A percentile compares a stretch with the other conserved stretches of the same genome.
phyloP scores from a whole-genome alignment of 1,140 invertebrate genomes.

The Polyergus mexicanus region DNA sequence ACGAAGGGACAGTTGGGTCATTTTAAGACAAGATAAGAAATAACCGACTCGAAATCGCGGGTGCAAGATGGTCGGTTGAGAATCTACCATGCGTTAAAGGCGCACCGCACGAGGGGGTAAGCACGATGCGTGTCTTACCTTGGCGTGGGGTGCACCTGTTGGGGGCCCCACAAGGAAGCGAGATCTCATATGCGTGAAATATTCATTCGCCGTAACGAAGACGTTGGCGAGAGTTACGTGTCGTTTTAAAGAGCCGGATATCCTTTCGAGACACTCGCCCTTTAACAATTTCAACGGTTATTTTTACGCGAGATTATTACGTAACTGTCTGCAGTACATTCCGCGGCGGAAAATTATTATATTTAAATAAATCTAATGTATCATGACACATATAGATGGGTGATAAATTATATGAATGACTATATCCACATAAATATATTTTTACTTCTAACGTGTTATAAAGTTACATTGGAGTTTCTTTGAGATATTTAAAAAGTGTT shows the following conservation, averaged over 20 bases:
- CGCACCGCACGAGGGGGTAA: conserved; percentile 1
- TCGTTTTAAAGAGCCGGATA: conserved; percentile 75
- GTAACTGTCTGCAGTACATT: background rate
- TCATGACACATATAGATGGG: background rate
- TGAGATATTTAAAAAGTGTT: background rate
- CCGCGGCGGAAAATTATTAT: background rate
- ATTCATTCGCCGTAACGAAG: conserved; percentile 70
- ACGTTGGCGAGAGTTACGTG: conserved; percentile 68
- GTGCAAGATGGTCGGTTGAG: conserved; percentile 70
- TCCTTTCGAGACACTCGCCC: background rate
- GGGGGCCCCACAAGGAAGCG: conserved; percentile 71
- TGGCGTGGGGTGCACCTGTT: conserved; percentile 75
- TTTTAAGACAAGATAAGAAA: conserved; percentile 57
- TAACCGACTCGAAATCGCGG: conserved; percentile 46
- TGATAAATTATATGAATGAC: background rate
- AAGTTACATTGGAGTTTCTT: background rate
- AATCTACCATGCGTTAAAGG: conserved; percentile 73
- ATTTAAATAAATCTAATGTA: conserved; percentile 20
- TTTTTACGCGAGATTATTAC: background rate
- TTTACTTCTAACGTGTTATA: background rate
- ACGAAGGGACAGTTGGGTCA: conserved; percentile 46
- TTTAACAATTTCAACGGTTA: conserved; percentile 60
- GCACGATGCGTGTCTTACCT: conserved; percentile 39
- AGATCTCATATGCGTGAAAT: conserved; percentile 15
- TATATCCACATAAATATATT: background rate